Conservation (phyloP, 2,888 invertebrate species). For the Caenorhabditis sp. region DNA sequence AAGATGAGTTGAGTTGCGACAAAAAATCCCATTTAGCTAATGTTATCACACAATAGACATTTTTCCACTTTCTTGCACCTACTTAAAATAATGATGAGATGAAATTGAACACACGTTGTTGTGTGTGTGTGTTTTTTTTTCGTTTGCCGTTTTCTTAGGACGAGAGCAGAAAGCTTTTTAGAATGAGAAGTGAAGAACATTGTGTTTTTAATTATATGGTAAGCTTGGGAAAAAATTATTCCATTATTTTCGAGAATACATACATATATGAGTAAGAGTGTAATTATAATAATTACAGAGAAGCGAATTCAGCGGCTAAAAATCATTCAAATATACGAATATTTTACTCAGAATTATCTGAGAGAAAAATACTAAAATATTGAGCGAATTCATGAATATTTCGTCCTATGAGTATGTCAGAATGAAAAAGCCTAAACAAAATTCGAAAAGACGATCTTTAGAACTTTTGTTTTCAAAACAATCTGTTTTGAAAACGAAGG, state of each 20-base stretch:
- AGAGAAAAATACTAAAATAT: too few relatives aligned
- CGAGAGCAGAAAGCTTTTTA: neutral
- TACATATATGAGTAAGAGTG: neutral
- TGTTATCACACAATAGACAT: neutral
- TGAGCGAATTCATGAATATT: too few relatives aligned
- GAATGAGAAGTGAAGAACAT: constrained; percentile 1
- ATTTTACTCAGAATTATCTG: too few relatives aligned
- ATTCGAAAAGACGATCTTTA: too few relatives aligned
- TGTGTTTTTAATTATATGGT: neutral
- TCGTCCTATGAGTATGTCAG: too few relatives aligned
- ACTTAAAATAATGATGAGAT: neutral
- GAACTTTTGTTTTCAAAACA: too few relatives aligned
- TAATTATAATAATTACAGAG: neutral
- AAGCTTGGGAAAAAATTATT: neutral
- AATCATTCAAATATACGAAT: too few relatives aligned
- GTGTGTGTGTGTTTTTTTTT: neutral
- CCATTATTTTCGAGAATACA: neutral
- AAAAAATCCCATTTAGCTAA: neutral
- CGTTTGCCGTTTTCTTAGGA: constrained; percentile 5
- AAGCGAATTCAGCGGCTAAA: too few relatives aligned
- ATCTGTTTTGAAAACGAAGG: too few relatives aligned
- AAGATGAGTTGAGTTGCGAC: too few relatives aligned
- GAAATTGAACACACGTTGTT: neutral
- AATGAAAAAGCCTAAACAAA: too few relatives aligned
- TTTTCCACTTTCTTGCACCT: neutral